Base-by-base conservation (phyloP, 2,113 vertebrate species). In the Chionis minor region DNA sequence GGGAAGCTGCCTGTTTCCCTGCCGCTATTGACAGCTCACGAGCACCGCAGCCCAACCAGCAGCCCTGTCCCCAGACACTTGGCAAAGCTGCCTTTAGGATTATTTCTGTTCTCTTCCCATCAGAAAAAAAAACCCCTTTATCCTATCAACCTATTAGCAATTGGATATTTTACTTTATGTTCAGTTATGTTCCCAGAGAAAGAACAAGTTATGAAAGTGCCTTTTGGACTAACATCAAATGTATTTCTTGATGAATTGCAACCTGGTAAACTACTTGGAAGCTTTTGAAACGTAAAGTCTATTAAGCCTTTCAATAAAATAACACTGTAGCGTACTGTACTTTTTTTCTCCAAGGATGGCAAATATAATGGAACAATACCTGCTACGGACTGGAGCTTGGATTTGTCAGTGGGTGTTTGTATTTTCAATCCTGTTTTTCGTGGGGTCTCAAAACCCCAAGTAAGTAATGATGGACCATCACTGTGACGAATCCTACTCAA, bases 201-300 rank as follows among this genome's bases (percentile, higher is more conserved):
- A 72, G 72, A 70, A 44, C 51, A 45, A 81, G 79, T 63, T 83
- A 90, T 28, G 33, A 77, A 96, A 94, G 40, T 55, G 71, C n/a
- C 33, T 94, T 95, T 89, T 91, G 91, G 77, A 91, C 61, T 59
- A 88, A 59, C 33, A 94, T 94, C 87, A 93, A 93, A 75, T 87
- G 20, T 67, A 65, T 93, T 94, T 92, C 82, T 75, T 86, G 87
- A 94, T 95, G 75, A 92, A 94, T 20, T 92, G 72, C 45, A 95
- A 84, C 72, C 62, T 90, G 54, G 81, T 77, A 94, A 93, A 90
- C 92, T 70, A 28, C 70, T 61, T 66, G 51, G 83, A 94, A 94
- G 80, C 56, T 94, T 96, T 52, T 66, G 59, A 89, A 81, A 94
- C 0, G 2, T 66, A 55, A 95, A 91, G 59, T 51, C 66, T 51